phyloP scores from a whole-genome alignment of 2,888 invertebrate genomes.

The Dynastes tityus region DNA sequence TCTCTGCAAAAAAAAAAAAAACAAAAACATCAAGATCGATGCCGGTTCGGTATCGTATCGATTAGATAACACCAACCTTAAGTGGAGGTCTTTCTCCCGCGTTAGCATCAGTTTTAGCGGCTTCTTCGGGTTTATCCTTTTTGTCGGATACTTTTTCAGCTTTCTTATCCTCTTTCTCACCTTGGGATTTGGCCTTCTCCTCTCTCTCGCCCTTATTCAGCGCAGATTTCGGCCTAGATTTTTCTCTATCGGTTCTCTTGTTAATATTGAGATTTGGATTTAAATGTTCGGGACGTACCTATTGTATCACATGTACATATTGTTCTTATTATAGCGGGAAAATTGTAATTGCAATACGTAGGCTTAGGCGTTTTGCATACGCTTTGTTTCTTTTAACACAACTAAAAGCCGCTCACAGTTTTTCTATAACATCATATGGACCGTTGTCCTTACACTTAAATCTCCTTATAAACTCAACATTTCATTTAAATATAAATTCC shows the following conservation, averaged over 20 bases:
- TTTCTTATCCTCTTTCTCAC: slow-evolving; percentile 51
- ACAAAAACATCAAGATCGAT: not conserved
- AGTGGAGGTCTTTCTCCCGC: not conserved
- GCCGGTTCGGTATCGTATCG: not conserved
- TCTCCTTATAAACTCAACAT: too few species aligned
- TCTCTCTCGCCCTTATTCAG: slow-evolving; percentile 27
- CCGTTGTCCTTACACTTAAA: too few species aligned
- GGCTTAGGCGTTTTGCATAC: too few species aligned
- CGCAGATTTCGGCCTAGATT: slow-evolving; percentile 37
- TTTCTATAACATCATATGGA: too few species aligned
- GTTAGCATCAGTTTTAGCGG: slow-evolving; percentile 46
- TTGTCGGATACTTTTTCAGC: slow-evolving; percentile 42
- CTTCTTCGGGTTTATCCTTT: slow-evolving; percentile 53
- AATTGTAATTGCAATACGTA: too few species aligned
- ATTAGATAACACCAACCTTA: slow-evolving; percentile 7
- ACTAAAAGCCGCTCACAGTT: too few species aligned
- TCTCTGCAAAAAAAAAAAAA: slow-evolving; percentile 58
- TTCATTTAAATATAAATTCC: too few species aligned
- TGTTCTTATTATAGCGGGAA: too few species aligned
- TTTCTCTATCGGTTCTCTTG: slow-evolving; percentile 50
- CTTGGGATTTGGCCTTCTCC: slow-evolving; percentile 48
- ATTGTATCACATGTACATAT: not conserved
- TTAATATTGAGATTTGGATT: slow-evolving; percentile 61
- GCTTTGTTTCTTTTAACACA: too few species aligned
- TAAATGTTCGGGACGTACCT: slow-evolving; percentile 67